These are phyloP conservation scores for Branchipolynoe longqiensis DNA, from an alignment of 2,888 invertebrate genomes.

Conservation along the genomic window DNA sequence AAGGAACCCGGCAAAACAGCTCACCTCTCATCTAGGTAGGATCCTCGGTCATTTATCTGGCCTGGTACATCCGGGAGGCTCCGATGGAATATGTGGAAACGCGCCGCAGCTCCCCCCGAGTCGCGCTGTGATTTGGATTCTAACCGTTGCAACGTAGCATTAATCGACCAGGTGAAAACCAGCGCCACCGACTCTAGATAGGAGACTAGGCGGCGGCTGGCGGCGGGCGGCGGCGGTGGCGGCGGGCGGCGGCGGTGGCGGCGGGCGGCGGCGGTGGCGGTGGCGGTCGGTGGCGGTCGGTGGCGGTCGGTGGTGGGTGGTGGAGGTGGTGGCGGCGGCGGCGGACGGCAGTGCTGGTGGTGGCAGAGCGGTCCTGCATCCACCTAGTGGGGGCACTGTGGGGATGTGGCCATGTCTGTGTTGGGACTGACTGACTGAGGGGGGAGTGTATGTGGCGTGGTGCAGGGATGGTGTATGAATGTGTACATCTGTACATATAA, in stretches of 20 bases:
- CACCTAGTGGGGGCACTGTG: neutral
- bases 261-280: neutral
- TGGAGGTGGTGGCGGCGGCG: neutral
- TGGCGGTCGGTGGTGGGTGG: neutral
- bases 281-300: neutral
- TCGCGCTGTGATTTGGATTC: conserved; percentile 40
- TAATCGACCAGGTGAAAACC: conserved; percentile 30
- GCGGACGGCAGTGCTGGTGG: neutral
- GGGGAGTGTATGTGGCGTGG: too few species aligned
- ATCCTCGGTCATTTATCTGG: conserved; percentile 26
- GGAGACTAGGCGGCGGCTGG: too few species aligned
- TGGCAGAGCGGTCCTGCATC: neutral
- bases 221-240: neutral
- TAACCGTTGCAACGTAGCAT: conserved; percentile 46
- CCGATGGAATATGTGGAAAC: neutral
- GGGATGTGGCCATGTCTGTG: too few species aligned
- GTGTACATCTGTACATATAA: too few species aligned
- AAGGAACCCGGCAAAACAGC: neutral
- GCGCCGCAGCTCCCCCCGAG: conserved; percentile 8
- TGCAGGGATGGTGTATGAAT: too few species aligned
- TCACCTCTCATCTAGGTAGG: conserved; percentile 31
- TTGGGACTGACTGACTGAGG: too few species aligned
- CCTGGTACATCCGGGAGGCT: conserved; percentile 39
- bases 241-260: conserved; percentile 4
- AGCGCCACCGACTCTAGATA: too few species aligned